Evolutionary conservation across 2,888 invertebrate species (phyloP).

Genomic region (Tiphia femorata): DNA sequence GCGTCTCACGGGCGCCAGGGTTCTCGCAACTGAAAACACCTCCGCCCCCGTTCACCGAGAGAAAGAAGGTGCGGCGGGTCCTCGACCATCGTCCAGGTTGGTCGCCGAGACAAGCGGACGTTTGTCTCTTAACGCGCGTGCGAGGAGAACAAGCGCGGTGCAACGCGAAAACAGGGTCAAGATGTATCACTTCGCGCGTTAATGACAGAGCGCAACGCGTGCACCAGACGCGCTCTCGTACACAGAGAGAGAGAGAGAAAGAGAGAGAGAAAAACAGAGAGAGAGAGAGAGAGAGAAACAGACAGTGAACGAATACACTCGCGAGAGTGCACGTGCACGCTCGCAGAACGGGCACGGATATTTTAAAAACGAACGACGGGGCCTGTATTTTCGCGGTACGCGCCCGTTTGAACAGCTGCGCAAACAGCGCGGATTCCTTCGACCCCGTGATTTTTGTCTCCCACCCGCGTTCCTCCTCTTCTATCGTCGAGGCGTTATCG

Average conservation of each 20-base stretch:
- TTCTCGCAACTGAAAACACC: too few species aligned
- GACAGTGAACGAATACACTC: too few species aligned
- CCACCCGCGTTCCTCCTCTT: constrained; percentile 17
- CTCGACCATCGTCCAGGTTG: too few species aligned
- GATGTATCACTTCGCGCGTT: constrained; percentile 32
- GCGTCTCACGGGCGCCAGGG: too few species aligned
- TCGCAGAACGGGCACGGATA: constrained; percentile 32
- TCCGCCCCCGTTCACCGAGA: too few species aligned
- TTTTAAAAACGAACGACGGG: constrained; percentile 56
- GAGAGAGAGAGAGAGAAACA: too few species aligned
- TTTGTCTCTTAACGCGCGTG: background rate
- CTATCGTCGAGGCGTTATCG: background rate
- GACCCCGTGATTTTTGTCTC: constrained; percentile 38
- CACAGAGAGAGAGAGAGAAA: too few species aligned
- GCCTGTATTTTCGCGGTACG: constrained; percentile 50
- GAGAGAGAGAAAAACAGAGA: too few species aligned
- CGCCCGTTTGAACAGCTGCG: constrained; percentile 59
- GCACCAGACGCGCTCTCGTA: too few species aligned
- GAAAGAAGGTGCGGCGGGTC: too few species aligned
- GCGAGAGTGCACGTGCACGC: too few species aligned
- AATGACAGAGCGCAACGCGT: constrained; percentile 28
- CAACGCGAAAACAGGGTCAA: constrained; percentile 39
- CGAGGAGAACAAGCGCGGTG: constrained; percentile 18
- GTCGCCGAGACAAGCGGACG: too few species aligned
- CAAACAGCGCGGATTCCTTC: constrained; percentile 49